phyloP scores from a whole-genome alignment of 2,113 vertebrate genomes.

The Lepus americanus region DNA sequence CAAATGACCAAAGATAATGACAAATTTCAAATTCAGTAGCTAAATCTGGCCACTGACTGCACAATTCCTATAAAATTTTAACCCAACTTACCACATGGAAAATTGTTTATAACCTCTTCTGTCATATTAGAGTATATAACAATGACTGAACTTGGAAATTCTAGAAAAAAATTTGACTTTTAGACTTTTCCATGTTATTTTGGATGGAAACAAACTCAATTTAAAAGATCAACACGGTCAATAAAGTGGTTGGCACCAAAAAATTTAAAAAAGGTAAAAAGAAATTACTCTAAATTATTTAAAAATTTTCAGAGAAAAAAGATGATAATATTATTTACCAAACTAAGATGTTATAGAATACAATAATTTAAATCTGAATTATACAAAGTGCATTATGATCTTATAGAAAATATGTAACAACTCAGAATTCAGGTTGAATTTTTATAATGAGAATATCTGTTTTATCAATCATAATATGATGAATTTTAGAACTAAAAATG shows the following conservation, averaged over 20 bases:
- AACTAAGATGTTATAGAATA: background rate
- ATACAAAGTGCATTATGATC: background rate
- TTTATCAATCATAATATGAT: background rate
- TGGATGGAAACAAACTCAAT: background rate
- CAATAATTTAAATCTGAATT: background rate
- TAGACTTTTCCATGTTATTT: background rate
- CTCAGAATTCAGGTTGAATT: background rate
- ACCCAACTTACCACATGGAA: background rate
- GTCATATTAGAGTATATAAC: background rate
- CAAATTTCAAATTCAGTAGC: conserved; percentile 36
- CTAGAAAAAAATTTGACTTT: conserved; percentile 8
- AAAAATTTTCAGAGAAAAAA: background rate
- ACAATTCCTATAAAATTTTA: background rate
- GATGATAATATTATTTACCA: background rate
- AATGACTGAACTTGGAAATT: background rate
- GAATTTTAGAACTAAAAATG: background rate
- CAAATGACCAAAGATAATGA: background rate
- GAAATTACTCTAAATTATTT: background rate
- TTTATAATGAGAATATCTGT: background rate
- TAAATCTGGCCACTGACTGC: background rate
- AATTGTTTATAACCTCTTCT: background rate
- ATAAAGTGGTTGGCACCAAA: background rate
- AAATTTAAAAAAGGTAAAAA: background rate
- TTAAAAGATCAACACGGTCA: background rate
- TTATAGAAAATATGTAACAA: background rate